phyloP scores from a whole-genome alignment of 2,113 vertebrate species.

The Crotalus tigris region DNA sequence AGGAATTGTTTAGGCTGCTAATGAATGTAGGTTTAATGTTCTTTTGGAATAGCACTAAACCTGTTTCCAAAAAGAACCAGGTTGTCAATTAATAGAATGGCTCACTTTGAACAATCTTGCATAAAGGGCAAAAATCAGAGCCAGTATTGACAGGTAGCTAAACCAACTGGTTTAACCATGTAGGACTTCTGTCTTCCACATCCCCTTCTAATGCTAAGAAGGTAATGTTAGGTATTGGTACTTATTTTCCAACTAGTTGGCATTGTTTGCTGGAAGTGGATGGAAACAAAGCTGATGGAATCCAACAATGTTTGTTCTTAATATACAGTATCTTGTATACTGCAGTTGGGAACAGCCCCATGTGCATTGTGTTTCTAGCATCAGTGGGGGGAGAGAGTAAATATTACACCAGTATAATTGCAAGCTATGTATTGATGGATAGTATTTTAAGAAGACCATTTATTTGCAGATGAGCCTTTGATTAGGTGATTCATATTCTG shows the following conservation, averaged over 20 bases:
- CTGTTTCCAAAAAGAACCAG: not conserved
- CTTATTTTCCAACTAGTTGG: not conserved
- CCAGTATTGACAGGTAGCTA: not conserved
- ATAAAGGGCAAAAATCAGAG: not conserved
- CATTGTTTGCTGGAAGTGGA: not conserved
- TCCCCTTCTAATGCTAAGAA: not conserved
- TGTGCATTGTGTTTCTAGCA: not conserved
- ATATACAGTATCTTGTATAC: not conserved
- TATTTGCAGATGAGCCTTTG: not conserved
- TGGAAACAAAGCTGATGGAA: not conserved
- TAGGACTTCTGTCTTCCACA: not conserved
- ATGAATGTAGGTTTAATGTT: not conserved
- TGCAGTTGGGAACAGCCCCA: not conserved
- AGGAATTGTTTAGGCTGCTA: not conserved
- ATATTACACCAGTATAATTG: not conserved
- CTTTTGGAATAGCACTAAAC: not conserved
- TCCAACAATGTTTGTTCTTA: not conserved
- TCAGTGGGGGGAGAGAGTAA: not conserved
- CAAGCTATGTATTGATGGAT: not conserved
- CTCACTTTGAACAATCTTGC: not conserved
- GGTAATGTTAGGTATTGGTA: not conserved
- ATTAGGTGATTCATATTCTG: not conserved
- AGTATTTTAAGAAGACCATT: not conserved
- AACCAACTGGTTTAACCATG: not conserved
- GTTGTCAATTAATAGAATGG: not conserved